These are phyloP conservation scores for Polyodon spathula DNA, from an alignment of 2,113 vertebrate genomes.

Conservation along the genomic window DNA sequence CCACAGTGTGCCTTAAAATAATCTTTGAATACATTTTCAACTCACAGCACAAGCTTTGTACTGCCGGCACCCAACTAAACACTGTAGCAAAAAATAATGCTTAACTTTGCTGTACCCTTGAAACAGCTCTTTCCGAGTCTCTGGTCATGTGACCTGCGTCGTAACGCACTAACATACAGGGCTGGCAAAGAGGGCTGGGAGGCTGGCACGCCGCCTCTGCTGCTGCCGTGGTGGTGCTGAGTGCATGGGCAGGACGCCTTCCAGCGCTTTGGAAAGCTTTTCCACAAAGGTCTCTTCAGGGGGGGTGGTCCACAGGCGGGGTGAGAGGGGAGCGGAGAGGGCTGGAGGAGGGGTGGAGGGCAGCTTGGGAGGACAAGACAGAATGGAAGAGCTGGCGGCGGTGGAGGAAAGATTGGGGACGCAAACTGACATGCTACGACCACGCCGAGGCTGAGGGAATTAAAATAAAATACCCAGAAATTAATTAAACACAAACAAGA, in stretches of 20 bases:
- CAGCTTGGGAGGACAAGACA: constrained; percentile 52
- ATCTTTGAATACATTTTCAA: too few species aligned
- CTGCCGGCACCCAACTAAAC: too few species aligned
- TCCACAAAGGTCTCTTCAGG: constrained; percentile 85
- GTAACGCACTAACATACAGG: constrained; percentile 74
- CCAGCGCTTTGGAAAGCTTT: constrained; percentile 92
- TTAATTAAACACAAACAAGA: constrained; percentile 34
- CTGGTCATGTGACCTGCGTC: constrained; percentile 51
- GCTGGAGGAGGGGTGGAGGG: constrained; percentile 75
- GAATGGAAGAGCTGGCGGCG: constrained; percentile 31
- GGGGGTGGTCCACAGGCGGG: constrained; percentile 59
- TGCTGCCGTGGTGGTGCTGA: constrained; percentile 67
- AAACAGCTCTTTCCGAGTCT: constrained; percentile 11
- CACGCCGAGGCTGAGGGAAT: constrained; percentile 66
- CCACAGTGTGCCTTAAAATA: too few species aligned
- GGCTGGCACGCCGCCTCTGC: constrained; percentile 74
- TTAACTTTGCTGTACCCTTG: neutral
- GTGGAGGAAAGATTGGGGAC: constrained; percentile 75
- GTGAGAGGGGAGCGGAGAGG: constrained; percentile 64
- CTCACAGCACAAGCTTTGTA: too few species aligned
- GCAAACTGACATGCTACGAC: constrained; percentile 97
- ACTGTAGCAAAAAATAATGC: too few species aligned
- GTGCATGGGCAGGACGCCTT: constrained; percentile 88
- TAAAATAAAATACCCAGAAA: constrained; percentile 57
- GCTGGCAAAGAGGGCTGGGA: constrained; percentile 89